phyloP scores from a whole-genome alignment of 2,113 vertebrate genomes.

The Condylura cristata region DNA sequence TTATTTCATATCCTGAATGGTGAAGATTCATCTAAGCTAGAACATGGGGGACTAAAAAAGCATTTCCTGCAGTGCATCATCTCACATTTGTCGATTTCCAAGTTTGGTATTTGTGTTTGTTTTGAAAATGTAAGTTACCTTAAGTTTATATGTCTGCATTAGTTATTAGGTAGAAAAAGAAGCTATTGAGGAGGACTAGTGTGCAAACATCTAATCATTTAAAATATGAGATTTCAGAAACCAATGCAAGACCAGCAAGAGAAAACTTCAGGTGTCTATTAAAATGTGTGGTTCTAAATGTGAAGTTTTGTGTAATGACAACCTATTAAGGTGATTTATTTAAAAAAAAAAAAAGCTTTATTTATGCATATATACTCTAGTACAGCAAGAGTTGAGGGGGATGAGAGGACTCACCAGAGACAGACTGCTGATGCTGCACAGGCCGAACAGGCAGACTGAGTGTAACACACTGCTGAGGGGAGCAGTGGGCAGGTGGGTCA shows the following conservation, averaged over 20 bases:
- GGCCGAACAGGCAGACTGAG: too few relatives aligned
- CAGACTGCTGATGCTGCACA: too few relatives aligned
- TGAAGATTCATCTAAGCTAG: not conserved
- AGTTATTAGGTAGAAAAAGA: constrained; percentile 6
- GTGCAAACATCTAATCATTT: not conserved
- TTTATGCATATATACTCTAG: too few relatives aligned
- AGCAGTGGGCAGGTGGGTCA: too few relatives aligned
- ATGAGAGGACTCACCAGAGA: too few relatives aligned
- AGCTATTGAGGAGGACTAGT: not conserved
- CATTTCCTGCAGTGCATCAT: not conserved
- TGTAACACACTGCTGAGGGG: too few relatives aligned
- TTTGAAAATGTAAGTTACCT: not conserved
- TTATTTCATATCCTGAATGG: not conserved
- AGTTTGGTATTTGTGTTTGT: not conserved
- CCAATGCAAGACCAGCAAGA: not conserved
- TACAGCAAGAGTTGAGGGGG: too few relatives aligned
- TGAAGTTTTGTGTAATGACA: not conserved
- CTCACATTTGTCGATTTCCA: constrained; percentile 1
- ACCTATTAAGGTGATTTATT: not conserved
- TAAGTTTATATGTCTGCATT: not conserved
- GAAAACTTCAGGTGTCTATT: not conserved
- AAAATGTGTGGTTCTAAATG: not conserved
- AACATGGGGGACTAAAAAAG: not conserved
- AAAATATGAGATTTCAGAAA: not conserved
- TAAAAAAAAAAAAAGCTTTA: too few relatives aligned